Evolutionary conservation across 2,888 invertebrate species (phyloP).

Genomic region (Capitulum mitella): DNA sequence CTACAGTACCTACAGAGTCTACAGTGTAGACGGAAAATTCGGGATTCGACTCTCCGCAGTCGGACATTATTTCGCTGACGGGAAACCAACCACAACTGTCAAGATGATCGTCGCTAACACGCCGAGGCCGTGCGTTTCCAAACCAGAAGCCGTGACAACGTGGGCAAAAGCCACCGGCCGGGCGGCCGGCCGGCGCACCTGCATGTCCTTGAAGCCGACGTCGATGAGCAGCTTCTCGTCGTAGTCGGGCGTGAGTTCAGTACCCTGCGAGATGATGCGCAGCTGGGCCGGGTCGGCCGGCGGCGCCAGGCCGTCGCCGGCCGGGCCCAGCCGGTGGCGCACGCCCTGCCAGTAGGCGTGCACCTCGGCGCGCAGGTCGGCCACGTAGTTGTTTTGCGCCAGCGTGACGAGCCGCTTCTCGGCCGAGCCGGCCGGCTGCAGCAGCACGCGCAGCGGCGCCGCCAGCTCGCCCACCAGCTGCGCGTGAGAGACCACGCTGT

Average conservation of each 20-base stretch:
- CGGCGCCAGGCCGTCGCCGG: not conserved
- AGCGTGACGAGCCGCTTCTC: constrained; percentile 75
- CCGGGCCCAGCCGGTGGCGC: not conserved
- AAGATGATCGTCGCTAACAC: no score
- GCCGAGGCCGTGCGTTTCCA: no score
- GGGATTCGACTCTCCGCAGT: no score
- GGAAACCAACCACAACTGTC: no score
- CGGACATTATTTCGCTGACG: constrained; percentile 27
- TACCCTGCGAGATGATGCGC: constrained; percentile 80
- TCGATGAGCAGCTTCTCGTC: constrained; percentile 85
- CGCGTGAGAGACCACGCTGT: constrained; percentile 69
- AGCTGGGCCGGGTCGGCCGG: constrained; percentile 43
- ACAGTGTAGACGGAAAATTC: no score
- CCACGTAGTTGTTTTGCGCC: constrained; percentile 77
- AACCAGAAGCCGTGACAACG: no score
- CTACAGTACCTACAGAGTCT: no score
- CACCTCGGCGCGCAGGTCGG: constrained; percentile 77
- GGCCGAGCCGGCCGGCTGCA: constrained; percentile 81
- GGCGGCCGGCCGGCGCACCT: no score
- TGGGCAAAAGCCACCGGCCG: no score
- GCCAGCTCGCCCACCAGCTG: constrained; percentile 55
- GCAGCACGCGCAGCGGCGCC: constrained; percentile 65
- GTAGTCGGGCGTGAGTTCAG: constrained; percentile 83
- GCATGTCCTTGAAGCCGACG: constrained; percentile 89
- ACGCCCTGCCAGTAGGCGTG: constrained; percentile 11